Conservation (phyloP, 2,888 invertebrate species). For the Ophion obscuratus region DNA sequence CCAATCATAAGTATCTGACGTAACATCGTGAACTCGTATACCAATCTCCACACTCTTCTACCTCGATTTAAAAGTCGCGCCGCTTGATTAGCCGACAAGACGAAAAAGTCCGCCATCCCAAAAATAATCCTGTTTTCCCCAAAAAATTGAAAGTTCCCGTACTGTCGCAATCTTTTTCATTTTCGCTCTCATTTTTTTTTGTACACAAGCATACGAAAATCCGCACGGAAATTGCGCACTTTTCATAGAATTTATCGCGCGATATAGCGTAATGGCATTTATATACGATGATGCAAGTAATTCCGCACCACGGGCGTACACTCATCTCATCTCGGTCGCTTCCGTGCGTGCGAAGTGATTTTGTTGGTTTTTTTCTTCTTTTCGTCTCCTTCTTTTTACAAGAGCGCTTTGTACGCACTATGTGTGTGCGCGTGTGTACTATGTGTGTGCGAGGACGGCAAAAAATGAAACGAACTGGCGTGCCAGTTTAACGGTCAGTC, state of each 20-base stretch:
- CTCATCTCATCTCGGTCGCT: conserved; percentile 7
- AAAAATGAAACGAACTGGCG: conserved; percentile 46
- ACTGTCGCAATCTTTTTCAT: neutral
- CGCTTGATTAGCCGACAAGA: too few species aligned
- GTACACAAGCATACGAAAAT: neutral
- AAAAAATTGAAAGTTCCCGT: too few species aligned
- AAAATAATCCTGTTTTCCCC: too few species aligned
- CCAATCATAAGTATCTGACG: too few species aligned
- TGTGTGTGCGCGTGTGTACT: too few species aligned
- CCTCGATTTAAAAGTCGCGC: too few species aligned
- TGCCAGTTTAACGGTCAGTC: conserved; percentile 61
- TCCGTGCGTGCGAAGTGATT: conserved; percentile 43
- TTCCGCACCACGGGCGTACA: conserved; percentile 28
- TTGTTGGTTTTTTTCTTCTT: neutral
- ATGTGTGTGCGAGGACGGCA: neutral
- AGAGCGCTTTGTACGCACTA: neutral
- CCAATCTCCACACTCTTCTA: too few species aligned
- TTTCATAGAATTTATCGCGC: neutral
- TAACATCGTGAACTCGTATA: too few species aligned
- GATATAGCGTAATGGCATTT: conserved; percentile 34
- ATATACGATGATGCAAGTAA: conserved; percentile 41
- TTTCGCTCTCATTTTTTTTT: neutral
- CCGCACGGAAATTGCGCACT: neutral
- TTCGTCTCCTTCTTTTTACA: neutral
- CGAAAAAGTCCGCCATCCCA: too few species aligned